These are phyloP conservation scores for Gorsachius goisagi DNA, from an alignment of 2,113 vertebrate species.

Conservation along the genomic window DNA sequence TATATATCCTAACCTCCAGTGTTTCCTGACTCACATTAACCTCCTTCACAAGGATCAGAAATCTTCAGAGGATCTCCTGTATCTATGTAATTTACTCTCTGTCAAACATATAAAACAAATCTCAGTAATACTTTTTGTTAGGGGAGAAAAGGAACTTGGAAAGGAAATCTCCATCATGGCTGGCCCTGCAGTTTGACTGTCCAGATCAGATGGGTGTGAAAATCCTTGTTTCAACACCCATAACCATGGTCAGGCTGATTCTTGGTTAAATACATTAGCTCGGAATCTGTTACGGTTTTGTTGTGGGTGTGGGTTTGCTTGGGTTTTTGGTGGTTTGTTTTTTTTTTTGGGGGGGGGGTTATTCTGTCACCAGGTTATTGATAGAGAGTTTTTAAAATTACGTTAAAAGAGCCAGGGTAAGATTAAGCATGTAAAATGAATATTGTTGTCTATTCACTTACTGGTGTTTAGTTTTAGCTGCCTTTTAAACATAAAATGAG, in stretches of 20 bases:
- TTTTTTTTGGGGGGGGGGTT: neutral
- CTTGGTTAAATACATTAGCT: neutral
- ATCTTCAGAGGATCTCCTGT: slow-evolving; percentile 66
- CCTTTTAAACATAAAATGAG: neutral
- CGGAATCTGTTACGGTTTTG: slow-evolving; percentile 63
- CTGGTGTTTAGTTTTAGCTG: neutral
- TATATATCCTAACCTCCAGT: slow-evolving; percentile 14
- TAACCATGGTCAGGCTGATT: slow-evolving; percentile 69
- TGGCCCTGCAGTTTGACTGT: slow-evolving; percentile 62
- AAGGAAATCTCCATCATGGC: slow-evolving; percentile 51
- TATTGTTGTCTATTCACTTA: neutral
- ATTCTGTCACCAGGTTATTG: slow-evolving; percentile 43
- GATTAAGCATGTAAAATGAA: neutral
- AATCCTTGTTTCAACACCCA: slow-evolving; percentile 72
- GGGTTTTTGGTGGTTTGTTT: neutral
- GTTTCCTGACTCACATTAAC: slow-evolving; percentile 62
- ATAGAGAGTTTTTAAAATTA: neutral
- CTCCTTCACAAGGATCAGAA: slow-evolving; percentile 62
- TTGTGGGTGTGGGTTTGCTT: too few relatives aligned
- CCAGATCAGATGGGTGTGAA: slow-evolving; percentile 73
- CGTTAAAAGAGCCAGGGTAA: neutral
- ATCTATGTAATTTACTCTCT: slow-evolving; percentile 72
- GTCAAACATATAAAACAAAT: slow-evolving; percentile 71
- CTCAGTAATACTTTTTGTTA: slow-evolving; percentile 64
- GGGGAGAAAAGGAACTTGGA: slow-evolving; percentile 54